Evolutionary conservation across 2,888 invertebrate species (phyloP).

Genomic region (Drosophila kanekoi): DNA sequence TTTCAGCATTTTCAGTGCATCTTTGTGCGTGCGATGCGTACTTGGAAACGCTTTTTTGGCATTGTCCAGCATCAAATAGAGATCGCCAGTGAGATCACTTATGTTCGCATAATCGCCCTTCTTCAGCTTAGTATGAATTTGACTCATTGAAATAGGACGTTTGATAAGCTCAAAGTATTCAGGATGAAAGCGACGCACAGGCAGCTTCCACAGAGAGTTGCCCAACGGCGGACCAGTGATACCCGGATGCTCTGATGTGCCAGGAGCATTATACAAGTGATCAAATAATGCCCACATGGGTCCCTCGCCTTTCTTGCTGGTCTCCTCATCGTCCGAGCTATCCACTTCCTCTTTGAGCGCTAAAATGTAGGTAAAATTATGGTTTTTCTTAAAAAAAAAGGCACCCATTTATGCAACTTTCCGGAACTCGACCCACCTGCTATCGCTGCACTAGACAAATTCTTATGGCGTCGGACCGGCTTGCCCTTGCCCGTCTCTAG

Average conservation of each 20-base stretch:
- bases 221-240: slow-evolving; percentile 91
- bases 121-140: slow-evolving; percentile 94
- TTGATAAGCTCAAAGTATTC: slow-evolving; percentile 99
- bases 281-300: slow-evolving; percentile 97
- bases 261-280: slow-evolving; percentile 89
- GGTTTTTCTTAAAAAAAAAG: not conserved
- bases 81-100: slow-evolving; percentile 95
- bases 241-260: slow-evolving; percentile 85
- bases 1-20: slow-evolving; percentile 93
- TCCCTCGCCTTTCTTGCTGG: slow-evolving; percentile 87
- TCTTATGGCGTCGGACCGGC: slow-evolving; percentile 83
- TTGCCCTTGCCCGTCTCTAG: slow-evolving; percentile 89
- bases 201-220: slow-evolving; percentile 97
- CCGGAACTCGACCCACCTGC: slow-evolving; percentile 58
- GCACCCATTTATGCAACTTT: too few relatives aligned
- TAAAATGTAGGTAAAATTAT: slow-evolving; percentile 15
- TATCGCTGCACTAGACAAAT: slow-evolving; percentile 76
- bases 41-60: slow-evolving; percentile 95
- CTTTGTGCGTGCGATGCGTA: slow-evolving; percentile 92
- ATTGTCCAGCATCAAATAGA: slow-evolving; percentile 98
- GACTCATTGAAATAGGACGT: slow-evolving; percentile 96
- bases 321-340: slow-evolving; percentile 88
- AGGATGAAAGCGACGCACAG: slow-evolving; percentile 95
- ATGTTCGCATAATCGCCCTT: slow-evolving; percentile 93
- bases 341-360: slow-evolving; percentile 87